These are phyloP conservation scores for Perca fluviatilis DNA, from an alignment of 2,113 vertebrate species.

Conservation along the genomic window DNA sequence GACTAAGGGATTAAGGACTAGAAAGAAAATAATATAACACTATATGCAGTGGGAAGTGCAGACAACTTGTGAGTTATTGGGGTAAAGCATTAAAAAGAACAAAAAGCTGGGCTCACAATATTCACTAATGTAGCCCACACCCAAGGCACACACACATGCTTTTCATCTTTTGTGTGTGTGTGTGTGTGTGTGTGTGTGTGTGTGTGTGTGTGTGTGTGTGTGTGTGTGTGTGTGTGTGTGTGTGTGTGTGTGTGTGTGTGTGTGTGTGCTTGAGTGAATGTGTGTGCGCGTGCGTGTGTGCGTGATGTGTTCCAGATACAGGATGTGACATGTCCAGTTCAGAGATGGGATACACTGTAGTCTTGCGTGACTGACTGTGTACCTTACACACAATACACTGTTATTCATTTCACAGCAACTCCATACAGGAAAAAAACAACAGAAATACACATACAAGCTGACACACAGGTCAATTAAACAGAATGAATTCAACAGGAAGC, in stretches of 20 bases:
- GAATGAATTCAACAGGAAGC: conserved; percentile 58
- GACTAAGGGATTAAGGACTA: background rate
- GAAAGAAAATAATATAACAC: no score
- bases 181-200: background rate
- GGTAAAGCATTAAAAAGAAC: background rate
- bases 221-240: conserved; percentile 14
- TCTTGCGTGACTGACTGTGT: conserved; percentile 65
- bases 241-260: background rate
- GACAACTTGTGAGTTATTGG: background rate
- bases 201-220: background rate
- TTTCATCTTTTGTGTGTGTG: conserved; percentile 16
- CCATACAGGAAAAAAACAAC: conserved; percentile 31
- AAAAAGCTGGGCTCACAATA: background rate
- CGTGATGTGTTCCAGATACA: conserved; percentile 58
- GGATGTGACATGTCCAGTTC: conserved; percentile 63
- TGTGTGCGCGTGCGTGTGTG: background rate
- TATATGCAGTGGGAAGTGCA: background rate
- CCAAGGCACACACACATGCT: background rate
- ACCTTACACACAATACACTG: conserved; percentile 40
- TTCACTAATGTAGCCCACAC: background rate
- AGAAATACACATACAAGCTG: conserved; percentile 41
- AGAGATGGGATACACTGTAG: conserved; percentile 41
- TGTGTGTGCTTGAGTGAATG: conserved; percentile 13
- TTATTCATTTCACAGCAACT: conserved; percentile 46
- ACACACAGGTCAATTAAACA: conserved; percentile 38